phyloP scores from a whole-genome alignment of 2,113 vertebrate species.

The Rhabdornis inornatus region DNA sequence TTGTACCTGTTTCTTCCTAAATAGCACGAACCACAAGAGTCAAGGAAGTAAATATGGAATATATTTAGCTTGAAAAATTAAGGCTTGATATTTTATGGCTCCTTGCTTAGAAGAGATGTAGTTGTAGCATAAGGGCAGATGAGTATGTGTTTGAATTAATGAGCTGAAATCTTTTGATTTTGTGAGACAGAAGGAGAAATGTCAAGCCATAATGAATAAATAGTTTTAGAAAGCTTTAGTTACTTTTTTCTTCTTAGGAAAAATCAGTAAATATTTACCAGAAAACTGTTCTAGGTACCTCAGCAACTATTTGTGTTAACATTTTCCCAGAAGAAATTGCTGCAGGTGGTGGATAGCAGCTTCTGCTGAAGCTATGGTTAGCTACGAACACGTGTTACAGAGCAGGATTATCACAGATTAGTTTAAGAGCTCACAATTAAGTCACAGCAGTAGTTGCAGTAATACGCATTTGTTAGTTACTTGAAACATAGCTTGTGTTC shows the following conservation, averaged over 20 bases:
- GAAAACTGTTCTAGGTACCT: background rate
- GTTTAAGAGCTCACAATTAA: background rate
- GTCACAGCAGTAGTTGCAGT: background rate
- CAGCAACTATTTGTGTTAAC: background rate
- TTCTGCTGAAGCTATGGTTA: background rate
- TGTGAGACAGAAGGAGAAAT: background rate
- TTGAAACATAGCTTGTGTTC: background rate
- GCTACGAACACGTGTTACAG: background rate
- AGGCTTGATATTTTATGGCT: background rate
- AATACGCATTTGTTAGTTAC: background rate
- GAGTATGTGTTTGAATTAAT: background rate
- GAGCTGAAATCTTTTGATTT: background rate
- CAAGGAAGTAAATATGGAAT: background rate
- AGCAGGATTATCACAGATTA: background rate
- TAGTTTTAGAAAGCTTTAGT: background rate
- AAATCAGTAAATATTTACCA: background rate
- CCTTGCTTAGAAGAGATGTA: accelerated
- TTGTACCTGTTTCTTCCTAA: background rate
- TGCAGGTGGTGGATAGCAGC: background rate
- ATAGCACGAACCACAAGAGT: background rate
- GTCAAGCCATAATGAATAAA: background rate
- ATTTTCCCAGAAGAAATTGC: background rate
- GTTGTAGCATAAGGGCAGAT: background rate
- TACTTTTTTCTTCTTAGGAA: background rate
- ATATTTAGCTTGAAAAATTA: background rate